A percentile compares a stretch with the other conserved stretches of the same genome.
phyloP scores from a whole-genome alignment of 2,797 vertebrate species.

The Paramormyrops hopkinsi region DNA sequence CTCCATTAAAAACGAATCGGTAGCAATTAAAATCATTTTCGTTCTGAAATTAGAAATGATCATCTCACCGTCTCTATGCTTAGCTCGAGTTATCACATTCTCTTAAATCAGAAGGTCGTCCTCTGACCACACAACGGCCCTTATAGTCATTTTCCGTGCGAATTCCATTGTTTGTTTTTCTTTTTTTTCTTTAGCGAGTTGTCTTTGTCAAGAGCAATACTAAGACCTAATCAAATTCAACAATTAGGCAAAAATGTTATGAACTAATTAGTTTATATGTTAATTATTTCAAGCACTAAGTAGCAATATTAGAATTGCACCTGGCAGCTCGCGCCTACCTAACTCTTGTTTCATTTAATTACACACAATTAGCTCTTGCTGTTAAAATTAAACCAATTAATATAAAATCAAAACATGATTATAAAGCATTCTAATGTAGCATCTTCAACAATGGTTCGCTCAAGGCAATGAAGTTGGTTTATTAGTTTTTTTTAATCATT shows the following conservation, averaged over 20 bases:
- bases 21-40: neutral
- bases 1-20: conserved; percentile 7
- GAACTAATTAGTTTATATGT: conserved; percentile 46
- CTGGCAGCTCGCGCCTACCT: conserved; percentile 49
- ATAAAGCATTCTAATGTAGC: conserved; percentile 25
- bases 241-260: conserved; percentile 38
- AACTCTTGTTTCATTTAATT: conserved; percentile 57
- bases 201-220: conserved; percentile 37
- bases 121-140: neutral
- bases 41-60: neutral
- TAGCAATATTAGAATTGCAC: conserved; percentile 44
- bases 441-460: conserved; percentile 20
- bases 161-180: neutral
- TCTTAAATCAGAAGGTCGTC: neutral
- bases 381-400: conserved; percentile 44
- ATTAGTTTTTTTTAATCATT: conserved; percentile 18
- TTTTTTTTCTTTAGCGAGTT: conserved; percentile 27
- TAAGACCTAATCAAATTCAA: conserved; percentile 42
- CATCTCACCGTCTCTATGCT: neutral
- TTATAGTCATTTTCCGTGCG: neutral
- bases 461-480: conserved; percentile 20
- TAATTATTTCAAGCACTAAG: conserved; percentile 48
- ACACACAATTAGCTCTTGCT: conserved; percentile 42
- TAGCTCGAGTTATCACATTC: neutral
- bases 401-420: conserved; percentile 31